Evolutionary conservation across 2,888 invertebrate species (phyloP).

Genomic region (Panopea generosa): DNA sequence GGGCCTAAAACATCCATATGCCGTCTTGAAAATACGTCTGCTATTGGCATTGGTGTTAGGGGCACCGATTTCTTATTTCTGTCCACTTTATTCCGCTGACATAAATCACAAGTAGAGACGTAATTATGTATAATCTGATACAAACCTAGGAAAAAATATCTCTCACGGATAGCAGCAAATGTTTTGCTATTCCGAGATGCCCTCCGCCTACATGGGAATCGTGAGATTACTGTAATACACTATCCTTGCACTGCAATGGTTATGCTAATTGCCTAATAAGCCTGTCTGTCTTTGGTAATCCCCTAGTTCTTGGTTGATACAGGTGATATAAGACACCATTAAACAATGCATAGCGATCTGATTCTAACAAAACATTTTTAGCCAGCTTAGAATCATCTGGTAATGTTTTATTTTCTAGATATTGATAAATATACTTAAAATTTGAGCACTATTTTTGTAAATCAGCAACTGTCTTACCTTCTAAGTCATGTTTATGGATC

Average conservation of each 20-base stretch:
- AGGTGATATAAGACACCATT: slow-evolving; percentile 47
- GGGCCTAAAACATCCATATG: slow-evolving; percentile 37
- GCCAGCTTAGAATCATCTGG: too few relatives aligned
- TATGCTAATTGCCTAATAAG: too few relatives aligned
- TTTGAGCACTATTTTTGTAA: too few relatives aligned
- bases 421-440: too few relatives aligned
- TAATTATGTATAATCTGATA: slow-evolving; percentile 27
- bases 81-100: slow-evolving; percentile 28
- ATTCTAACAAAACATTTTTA: slow-evolving; percentile 26
- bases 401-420: too few relatives aligned
- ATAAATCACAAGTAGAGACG: slow-evolving; percentile 19
- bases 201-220: slow-evolving; percentile 35
- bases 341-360: slow-evolving; percentile 29
- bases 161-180: slow-evolving; percentile 11
- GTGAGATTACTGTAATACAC: too few relatives aligned
- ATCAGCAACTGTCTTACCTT: too few relatives aligned
- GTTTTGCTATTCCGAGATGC: slow-evolving; percentile 29
- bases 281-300: too few relatives aligned
- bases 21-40: slow-evolving; percentile 8
- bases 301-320: too few relatives aligned
- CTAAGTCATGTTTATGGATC: too few relatives aligned
- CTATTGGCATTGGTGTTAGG: slow-evolving; percentile 15
- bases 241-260: too few relatives aligned
- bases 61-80: slow-evolving; percentile 5
- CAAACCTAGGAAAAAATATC: slow-evolving; percentile 40